Conservation (phyloP, 2,113 vertebrate genomes). For the Reinhardtius hippoglossoides region DNA sequence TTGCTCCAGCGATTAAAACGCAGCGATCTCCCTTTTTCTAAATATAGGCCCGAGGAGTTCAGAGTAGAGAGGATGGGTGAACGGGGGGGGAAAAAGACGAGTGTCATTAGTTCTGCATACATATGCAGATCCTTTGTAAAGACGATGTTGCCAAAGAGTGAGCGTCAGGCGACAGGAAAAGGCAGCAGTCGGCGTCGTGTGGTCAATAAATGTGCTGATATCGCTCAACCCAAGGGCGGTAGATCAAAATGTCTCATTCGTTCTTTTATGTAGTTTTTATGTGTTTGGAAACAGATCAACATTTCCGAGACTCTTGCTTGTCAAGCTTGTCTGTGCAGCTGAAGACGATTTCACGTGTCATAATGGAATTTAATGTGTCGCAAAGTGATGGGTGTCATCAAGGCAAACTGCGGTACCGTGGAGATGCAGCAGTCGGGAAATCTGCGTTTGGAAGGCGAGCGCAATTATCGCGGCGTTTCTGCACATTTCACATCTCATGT, state of each 20-base stretch:
- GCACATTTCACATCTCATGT: constrained; percentile 14
- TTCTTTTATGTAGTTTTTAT: constrained; percentile 2
- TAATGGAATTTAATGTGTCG: constrained; percentile 27
- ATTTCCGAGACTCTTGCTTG: background rate
- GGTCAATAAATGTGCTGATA: background rate
- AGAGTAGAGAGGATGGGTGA: constrained; percentile 17
- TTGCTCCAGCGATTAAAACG: background rate
- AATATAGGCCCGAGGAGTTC: constrained; percentile 42
- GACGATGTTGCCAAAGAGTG: constrained; percentile 42
- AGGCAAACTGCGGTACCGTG: constrained; percentile 4
- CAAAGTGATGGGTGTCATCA: constrained; percentile 22
- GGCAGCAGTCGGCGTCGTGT: background rate
- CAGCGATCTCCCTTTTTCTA: constrained; percentile 24
- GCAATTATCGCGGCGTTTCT: constrained; percentile 18
- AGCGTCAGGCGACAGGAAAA: constrained; percentile 23
- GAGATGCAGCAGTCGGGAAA: constrained; percentile 4
- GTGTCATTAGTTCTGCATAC: constrained; percentile 62
- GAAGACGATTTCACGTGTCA: constrained; percentile 22
- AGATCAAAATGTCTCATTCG: background rate
- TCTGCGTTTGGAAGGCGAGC: constrained; percentile 20
- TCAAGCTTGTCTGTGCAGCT: background rate
- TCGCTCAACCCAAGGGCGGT: background rate
- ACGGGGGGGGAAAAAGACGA: background rate
- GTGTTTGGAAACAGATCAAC: constrained; percentile 1
- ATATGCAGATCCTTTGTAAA: constrained; percentile 46